Percentiles rank a stretch among this genome's conserved stretches.
These are phyloP conservation scores for Neostethus bicornis DNA, from an alignment of 2,797 vertebrate genomes.

Conservation along the genomic window DNA sequence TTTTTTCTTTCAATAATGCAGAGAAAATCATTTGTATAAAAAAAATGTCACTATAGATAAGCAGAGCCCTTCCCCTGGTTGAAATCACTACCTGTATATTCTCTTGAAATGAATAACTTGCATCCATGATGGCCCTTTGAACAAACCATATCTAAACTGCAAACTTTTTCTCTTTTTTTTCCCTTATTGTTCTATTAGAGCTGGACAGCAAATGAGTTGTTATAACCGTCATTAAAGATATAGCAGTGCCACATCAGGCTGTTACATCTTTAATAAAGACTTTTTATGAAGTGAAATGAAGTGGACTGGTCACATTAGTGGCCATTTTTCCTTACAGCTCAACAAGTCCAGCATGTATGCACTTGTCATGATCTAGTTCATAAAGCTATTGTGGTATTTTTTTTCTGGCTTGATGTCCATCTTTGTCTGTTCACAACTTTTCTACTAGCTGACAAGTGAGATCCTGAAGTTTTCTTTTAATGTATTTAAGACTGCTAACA, in stretches of 20 bases:
- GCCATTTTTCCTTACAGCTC: conserved; percentile 18
- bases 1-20: conserved; percentile 49
- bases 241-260: conserved; percentile 28
- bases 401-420: conserved; percentile 38
- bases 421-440: conserved; percentile 26
- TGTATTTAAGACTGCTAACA: conserved; percentile 29
- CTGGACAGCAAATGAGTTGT: conserved; percentile 42
- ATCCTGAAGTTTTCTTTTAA: conserved; percentile 22
- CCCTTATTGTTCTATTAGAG: conserved; percentile 16
- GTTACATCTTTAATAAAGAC: conserved; percentile 22
- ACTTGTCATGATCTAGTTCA: conserved; percentile 65
- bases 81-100: conserved; percentile 30
- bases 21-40: conserved; percentile 55
- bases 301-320: conserved; percentile 10
- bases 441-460: conserved; percentile 26
- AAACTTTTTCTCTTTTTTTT: conserved; percentile 37
- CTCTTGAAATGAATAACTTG: conserved; percentile 43
- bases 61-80: conserved; percentile 33
- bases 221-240: conserved; percentile 19
- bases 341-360: conserved; percentile 56
- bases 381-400: conserved; percentile 68
- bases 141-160: conserved; percentile 59
- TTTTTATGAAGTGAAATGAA: conserved; percentile 16
- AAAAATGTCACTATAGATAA: conserved; percentile 42
- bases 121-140: conserved; percentile 56